phyloP scores from a whole-genome alignment of 2,113 vertebrate genomes.

The Meleagris gallopavo region DNA sequence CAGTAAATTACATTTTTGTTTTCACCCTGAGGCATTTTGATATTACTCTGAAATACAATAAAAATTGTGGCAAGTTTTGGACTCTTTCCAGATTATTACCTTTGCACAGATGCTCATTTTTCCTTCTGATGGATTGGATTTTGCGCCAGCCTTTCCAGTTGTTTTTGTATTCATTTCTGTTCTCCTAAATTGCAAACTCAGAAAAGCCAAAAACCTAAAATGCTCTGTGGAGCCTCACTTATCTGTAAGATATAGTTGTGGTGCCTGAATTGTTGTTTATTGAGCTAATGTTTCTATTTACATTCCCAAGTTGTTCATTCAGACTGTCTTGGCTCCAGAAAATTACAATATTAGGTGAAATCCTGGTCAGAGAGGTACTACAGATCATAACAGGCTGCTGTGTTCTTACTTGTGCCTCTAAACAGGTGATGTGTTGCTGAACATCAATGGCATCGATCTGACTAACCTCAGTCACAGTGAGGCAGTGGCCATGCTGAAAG shows the following conservation, averaged over 20 bases:
- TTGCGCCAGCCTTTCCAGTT: background rate
- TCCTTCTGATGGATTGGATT: background rate
- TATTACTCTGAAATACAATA: background rate
- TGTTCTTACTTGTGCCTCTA: background rate
- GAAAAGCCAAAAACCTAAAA: background rate
- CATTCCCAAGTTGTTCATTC: background rate
- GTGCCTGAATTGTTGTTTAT: background rate
- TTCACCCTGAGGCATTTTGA: background rate
- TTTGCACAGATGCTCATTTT: background rate
- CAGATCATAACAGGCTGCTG: background rate
- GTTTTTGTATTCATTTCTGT: background rate
- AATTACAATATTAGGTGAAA: background rate
- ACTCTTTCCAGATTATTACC: background rate
- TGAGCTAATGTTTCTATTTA: background rate
- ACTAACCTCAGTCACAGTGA: slow-evolving; percentile 95
- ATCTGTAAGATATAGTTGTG: background rate
- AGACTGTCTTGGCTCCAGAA: background rate
- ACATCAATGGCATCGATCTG: slow-evolving; percentile 94
- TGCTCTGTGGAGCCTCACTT: background rate
- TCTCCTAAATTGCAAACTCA: background rate
- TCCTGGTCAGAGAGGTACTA: background rate
- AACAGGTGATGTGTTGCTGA: slow-evolving; percentile 92
- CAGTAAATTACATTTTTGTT: background rate
- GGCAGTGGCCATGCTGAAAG: slow-evolving; percentile 94
- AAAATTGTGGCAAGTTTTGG: background rate